Percentiles rank a stretch among this genome's conserved stretches.
phyloP scores from a whole-genome alignment of 1,140 invertebrate genomes.

The Zaprionus inermis region DNA sequence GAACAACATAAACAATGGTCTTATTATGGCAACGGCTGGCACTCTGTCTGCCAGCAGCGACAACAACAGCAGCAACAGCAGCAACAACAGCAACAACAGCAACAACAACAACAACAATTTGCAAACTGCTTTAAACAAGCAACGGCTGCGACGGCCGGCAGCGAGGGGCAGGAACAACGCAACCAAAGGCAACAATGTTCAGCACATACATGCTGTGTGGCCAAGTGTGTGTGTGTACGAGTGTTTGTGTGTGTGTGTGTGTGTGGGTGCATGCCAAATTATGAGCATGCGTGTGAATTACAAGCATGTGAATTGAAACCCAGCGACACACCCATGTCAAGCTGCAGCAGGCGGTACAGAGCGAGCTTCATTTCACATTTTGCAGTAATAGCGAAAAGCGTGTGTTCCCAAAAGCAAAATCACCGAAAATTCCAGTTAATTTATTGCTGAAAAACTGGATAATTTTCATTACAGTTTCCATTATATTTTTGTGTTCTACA shows the following conservation, averaged over 20 bases:
- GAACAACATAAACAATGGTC: conserved; percentile 77
- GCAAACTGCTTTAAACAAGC: conserved; percentile 75
- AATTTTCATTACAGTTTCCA: not conserved
- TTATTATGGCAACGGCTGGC: conserved; percentile 61
- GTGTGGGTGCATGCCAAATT: conserved; percentile 56
- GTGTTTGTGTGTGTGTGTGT: conserved; percentile 7
- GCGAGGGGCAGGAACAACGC: conserved; percentile 17
- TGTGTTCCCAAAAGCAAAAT: conserved; percentile 16
- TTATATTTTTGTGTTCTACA: not conserved
- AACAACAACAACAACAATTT: conserved; percentile 67
- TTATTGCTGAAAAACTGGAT: not conserved
- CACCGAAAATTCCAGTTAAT: not conserved
- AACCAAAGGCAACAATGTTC: conserved; percentile 54
- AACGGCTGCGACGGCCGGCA: conserved; percentile 33
- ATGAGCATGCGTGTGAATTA: conserved; percentile 75
- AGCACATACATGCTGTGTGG: conserved; percentile 13
- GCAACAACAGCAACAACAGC: conserved; percentile 19
- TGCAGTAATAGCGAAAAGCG: not conserved
- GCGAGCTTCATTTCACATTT: conserved; percentile 23
- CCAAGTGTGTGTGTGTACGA: conserved; percentile 5
- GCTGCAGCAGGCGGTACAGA: conserved; percentile 19
- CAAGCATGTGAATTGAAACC: conserved; percentile 76
- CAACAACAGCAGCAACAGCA: conserved; percentile 18
- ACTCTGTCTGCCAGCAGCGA: conserved; percentile 23
- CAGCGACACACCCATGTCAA: conserved; percentile 61